Evolutionary conservation across 2,888 invertebrate species (phyloP).

Genomic region (Machimus atricapillus): DNA sequence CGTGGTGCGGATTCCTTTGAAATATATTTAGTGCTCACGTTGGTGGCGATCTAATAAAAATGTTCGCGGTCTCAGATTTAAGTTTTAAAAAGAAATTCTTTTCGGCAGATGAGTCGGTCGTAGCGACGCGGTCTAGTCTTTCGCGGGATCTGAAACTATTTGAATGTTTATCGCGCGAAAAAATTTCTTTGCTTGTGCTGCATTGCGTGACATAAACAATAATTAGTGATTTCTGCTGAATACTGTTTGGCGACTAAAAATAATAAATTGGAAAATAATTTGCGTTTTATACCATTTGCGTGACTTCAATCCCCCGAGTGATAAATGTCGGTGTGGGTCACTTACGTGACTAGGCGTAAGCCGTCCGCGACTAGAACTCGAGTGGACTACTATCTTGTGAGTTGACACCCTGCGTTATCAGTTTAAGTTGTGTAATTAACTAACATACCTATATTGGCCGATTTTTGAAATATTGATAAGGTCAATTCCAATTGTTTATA

Average conservation of each 20-base stretch:
- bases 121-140: not conserved
- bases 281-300: not conserved
- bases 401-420: constrained; percentile 38
- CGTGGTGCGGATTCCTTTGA: not conserved
- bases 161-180: constrained; percentile 2
- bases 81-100: not conserved
- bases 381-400: constrained; percentile 62
- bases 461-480: not conserved
- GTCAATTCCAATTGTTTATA: not conserved
- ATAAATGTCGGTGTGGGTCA: constrained; percentile 69
- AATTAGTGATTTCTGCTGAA: not conserved
- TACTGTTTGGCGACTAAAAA: constrained; percentile 44
- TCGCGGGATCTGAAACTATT: not conserved
- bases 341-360: constrained; percentile 63
- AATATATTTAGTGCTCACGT: constrained; percentile 25
- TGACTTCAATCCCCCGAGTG: not conserved
- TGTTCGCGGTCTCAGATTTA: not conserved
- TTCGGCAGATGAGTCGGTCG: not conserved
- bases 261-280: not conserved
- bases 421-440: not conserved
- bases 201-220: constrained; percentile 9
- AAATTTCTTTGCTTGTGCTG: not conserved
- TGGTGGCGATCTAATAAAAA: constrained; percentile 21
- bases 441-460: not conserved
- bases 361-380: constrained; percentile 53